These are phyloP conservation scores for Athene noctua DNA, from an alignment of 2,113 vertebrate species.

Conservation along the genomic window DNA sequence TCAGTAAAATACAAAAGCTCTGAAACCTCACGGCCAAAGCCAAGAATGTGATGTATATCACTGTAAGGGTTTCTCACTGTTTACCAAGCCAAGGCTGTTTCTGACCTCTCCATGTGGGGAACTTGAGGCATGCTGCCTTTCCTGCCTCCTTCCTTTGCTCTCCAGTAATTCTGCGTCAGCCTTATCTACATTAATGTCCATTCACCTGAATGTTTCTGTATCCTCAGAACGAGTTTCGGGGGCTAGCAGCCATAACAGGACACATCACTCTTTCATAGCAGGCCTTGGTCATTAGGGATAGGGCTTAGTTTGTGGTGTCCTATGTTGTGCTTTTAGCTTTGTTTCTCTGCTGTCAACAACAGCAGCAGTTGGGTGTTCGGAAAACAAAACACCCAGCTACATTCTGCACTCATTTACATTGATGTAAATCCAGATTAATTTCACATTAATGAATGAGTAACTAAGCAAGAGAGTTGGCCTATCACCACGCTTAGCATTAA, in stretches of 20 bases:
- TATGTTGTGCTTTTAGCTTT: neutral
- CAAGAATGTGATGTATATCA: neutral
- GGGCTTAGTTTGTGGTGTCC: neutral
- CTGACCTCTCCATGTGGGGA: neutral
- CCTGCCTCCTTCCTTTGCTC: neutral
- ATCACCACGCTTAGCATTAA: neutral
- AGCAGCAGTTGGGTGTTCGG: neutral
- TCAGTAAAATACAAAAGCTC: neutral
- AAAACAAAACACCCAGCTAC: neutral
- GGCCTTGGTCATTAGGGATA: neutral
- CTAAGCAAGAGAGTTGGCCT: conserved; percentile 17
- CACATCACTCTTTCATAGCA: neutral
- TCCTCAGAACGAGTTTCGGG: neutral
- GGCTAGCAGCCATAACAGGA: neutral
- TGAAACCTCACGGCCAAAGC: neutral
- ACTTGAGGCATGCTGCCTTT: neutral
- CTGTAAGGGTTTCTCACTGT: neutral
- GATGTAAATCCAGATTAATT: conserved; percentile 47
- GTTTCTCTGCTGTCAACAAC: neutral
- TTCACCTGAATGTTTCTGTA: neutral
- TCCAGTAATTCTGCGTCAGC: neutral
- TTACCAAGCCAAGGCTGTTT: neutral
- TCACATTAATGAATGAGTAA: conserved; percentile 39
- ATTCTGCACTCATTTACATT: neutral
- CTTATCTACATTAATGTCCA: neutral